These are phyloP conservation scores for Sakesphorus luctuosus DNA, from an alignment of 2,113 vertebrate species.

Conservation along the genomic window DNA sequence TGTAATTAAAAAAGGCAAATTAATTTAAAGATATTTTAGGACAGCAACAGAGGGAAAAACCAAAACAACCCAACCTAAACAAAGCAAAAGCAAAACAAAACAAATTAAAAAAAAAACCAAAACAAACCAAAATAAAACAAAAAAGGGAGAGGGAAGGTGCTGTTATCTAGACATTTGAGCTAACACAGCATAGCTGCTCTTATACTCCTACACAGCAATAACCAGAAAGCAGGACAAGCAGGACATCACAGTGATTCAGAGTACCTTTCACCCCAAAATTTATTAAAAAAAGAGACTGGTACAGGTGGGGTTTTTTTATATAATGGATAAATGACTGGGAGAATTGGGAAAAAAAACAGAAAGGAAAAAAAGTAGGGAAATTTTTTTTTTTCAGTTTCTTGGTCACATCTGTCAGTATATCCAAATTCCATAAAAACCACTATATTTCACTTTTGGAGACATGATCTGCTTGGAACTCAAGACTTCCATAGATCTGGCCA, in stretches of 20 bases:
- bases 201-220: not conserved
- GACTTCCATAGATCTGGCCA: not conserved
- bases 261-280: not conserved
- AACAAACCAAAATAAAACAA: too few species aligned
- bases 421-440: not conserved
- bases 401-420: not conserved
- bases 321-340: not conserved
- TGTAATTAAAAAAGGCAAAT: not conserved
- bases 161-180: not conserved
- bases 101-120: not conserved
- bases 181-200: not conserved
- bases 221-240: not conserved
- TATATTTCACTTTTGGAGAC: not conserved
- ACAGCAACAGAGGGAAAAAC: not conserved
- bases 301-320: not conserved
- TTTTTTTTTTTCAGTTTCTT: not conserved
- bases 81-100: not conserved
- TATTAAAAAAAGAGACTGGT: not conserved
- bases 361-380: not conserved
- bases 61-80: not conserved
- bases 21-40: not conserved
- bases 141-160: too few species aligned
- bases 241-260: not conserved
- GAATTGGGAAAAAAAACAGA: not conserved
- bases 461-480: not conserved